Evolutionary conservation across 2,888 invertebrate species (phyloP), one percentile per base, ranked within the genome.

Genomic region (Aphidoletes aphidimyza): DNA sequence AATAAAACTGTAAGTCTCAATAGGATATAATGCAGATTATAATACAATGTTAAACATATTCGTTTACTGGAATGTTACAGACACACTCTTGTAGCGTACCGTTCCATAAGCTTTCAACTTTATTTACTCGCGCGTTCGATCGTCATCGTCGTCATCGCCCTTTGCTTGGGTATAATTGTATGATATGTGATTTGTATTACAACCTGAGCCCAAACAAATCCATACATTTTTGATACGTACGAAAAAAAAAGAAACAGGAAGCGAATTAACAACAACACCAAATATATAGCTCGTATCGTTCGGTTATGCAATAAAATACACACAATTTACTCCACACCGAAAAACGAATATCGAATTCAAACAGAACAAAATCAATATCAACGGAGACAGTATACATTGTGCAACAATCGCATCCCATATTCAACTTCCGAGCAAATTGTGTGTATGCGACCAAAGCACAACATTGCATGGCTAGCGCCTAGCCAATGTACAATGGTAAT

Each of bases 1-100:
- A 69, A 69, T 69, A 69, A 69, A 69, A 30, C 69, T 69, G 69
- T 69, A 34, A 30, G 11, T 69, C 34, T 69, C 69, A 26, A 69
- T 34, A 69, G 69, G 0, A 30, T 69, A 69, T 14, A 69, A 3
- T 69, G 34, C 69, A 30, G 69, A 69, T 69, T 69, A 69, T 6
- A 30, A 69, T 69, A 69, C 69, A 69, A 54, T 54, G 54, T 54
- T 54, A 22, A 54, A 54, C 22, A 54, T 54, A 54, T 54, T 22
- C 54, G 54, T 54, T 54, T n/a, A 2, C 54, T 54, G 54, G 54
- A 54, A 54, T 47, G 22, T 54, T 0, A 22, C 22, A 22, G 2
- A 54, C 22, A 54, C 22, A 54, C 22, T 47, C 47, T 47, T 47
- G 47, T 47, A 17, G 2, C 1, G 22, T 54, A 54, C n/a, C 9